phyloP scores from a whole-genome alignment of 2,888 invertebrate genomes.

The Stenoptilia bipunctidactyla region DNA sequence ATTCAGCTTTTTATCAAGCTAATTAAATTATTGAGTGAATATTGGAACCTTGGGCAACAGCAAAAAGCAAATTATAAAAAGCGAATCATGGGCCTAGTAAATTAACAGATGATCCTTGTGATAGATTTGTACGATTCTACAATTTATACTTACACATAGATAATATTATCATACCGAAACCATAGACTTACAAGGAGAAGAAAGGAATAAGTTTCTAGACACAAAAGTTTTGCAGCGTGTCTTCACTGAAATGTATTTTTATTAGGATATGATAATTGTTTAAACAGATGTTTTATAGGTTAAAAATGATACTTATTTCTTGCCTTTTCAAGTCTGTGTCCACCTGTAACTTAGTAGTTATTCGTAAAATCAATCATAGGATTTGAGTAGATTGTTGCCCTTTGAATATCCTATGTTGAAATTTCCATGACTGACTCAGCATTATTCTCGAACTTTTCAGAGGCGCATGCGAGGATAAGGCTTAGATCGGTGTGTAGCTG shows the following conservation, averaged over 20 bases:
- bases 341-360: conserved; percentile 2
- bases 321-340: background rate
- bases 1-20: no score
- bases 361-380: conserved; percentile 24
- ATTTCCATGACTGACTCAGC: conserved; percentile 70
- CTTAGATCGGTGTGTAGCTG: conserved; percentile 67
- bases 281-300: background rate
- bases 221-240: background rate
- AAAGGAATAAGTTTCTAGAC: background rate
- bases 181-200: background rate
- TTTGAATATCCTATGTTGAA: conserved; percentile 39
- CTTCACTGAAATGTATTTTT: no score
- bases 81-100: conserved; percentile 40
- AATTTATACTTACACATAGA: no score
- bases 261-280: background rate
- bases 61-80: conserved; percentile 5
- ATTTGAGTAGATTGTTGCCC: conserved; percentile 21
- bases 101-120: conserved; percentile 32
- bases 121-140: conserved; percentile 9
- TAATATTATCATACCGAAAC: no score
- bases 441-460: conserved; percentile 69
- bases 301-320: background rate
- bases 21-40: no score
- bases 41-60: conserved; percentile 43
- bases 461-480: conserved; percentile 70